Base-by-base conservation (phyloP, 2,797 vertebrate genomes). In the Carcharodon carcharias region DNA sequence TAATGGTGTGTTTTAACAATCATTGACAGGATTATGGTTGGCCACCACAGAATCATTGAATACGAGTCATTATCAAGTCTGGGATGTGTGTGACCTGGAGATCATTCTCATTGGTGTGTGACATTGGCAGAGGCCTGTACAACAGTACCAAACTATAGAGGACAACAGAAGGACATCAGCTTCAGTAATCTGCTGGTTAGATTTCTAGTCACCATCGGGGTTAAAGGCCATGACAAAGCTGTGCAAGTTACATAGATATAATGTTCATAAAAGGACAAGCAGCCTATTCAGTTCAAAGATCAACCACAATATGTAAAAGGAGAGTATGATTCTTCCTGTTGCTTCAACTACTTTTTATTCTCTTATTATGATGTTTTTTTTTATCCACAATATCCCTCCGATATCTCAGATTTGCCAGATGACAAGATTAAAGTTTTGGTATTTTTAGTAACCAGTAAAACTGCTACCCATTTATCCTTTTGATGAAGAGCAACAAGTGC, bases 31-130 rank as follows among this genome's bases (percentile, higher is more conserved):
- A 93, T 93, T 93, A 93, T 93, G n/a, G 61, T 26, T 93, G 61
- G n/a, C 61, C n/a, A 93, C 18, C 61, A n/a, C 69, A 77, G 28
- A 45, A 40, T 95, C 67, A 73, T 71, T 95, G 67, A 71, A 73
- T 95, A 95, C 45, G 45, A 95, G 65, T 69, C 93, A 71, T 95
- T 71, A 73, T 31, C 94, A 71, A 73, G 94, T 73, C 94, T 95
- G 65, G 94, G 54, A 56, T 54, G 69, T 77, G 69, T 31, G 45
- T 95, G 69, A 73, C 91, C 94, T 40, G 23, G 67, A 71, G 67
- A 71, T 54, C 12, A 71, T 95, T 95, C 28, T 69, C 65, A 95
- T 16, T 73, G 65, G 93, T 95, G 93, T 94, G 16, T 71, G 40
- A 95, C 67, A 31, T 95, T 95, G 93, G 45, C 93, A 92, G 89